Evolutionary conservation across 1,140 invertebrate species (phyloP).

Genomic region (Drosophila murphyi): DNA sequence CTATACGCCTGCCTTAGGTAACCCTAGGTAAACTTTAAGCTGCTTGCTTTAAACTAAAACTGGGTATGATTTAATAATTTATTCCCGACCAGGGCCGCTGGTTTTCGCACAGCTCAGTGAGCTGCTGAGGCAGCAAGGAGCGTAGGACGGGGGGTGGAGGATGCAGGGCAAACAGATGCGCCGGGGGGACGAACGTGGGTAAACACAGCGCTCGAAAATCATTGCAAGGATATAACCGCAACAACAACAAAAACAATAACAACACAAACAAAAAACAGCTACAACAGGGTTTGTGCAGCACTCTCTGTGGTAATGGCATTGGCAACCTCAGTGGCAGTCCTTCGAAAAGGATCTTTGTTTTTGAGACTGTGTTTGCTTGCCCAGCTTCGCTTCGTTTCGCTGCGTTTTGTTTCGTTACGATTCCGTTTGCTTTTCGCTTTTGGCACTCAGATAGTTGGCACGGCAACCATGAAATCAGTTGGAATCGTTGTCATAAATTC

Average conservation of each 20-base stretch:
- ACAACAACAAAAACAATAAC: conserved; percentile 33
- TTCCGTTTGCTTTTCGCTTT: conserved; percentile 8
- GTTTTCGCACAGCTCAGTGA: conserved; percentile 52
- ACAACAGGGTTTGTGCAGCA: conserved; percentile 30
- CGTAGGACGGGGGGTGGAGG: not conserved
- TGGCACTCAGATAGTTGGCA: conserved; percentile 45
- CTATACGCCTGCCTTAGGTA: not conserved
- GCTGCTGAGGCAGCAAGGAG: conserved; percentile 29
- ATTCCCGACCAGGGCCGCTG: conserved; percentile 50
- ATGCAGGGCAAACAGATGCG: conserved; percentile 27
- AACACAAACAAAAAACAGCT: conserved; percentile 18
- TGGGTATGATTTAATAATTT: conserved; percentile 60
- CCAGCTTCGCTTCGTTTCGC: conserved; percentile 38
- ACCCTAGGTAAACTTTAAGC: conserved; percentile 31
- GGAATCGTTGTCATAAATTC: conserved; percentile 53
- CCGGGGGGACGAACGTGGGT: conserved; percentile 46
- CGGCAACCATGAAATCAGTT: conserved; percentile 43
- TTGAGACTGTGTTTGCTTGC: conserved; percentile 49
- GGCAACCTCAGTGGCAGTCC: conserved; percentile 42
- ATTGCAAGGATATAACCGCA: conserved; percentile 58
- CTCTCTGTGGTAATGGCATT: conserved; percentile 53
- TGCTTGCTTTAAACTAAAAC: conserved; percentile 48
- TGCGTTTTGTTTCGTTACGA: conserved; percentile 28
- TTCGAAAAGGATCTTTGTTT: conserved; percentile 52
- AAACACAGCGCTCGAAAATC: conserved; percentile 54